Conservation (phyloP, 2,888 invertebrate species). For the Miltochrista miniata region DNA sequence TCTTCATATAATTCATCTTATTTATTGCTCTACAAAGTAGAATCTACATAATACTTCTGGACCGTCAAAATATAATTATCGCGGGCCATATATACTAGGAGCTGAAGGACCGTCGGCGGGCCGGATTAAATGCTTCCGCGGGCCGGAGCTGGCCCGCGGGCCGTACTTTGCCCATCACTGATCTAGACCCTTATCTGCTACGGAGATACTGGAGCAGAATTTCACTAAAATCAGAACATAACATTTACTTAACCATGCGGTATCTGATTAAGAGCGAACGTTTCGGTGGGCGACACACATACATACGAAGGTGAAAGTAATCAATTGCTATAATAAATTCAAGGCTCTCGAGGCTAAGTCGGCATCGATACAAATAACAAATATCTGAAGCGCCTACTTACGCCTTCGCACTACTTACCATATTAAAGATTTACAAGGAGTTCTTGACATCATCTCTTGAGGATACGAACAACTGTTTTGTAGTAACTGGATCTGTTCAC, state of each 20-base stretch:
- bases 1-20: too few species aligned
- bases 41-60: too few species aligned
- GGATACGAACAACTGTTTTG: too few species aligned
- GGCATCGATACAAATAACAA: constrained; percentile 13
- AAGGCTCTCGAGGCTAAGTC: neutral
- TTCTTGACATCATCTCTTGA: neutral
- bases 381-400: constrained; percentile 11
- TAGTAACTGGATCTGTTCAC: neutral
- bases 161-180: too few species aligned
- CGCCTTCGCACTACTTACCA: neutral
- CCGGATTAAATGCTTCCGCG: too few species aligned
- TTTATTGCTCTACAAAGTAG: too few species aligned
- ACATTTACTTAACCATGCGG: neutral
- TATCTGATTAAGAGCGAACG: neutral
- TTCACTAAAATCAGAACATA: neutral
- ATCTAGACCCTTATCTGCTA: neutral
- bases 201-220: neutral
- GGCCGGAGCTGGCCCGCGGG: too few species aligned
- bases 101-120: too few species aligned
- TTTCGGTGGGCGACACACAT: neutral
- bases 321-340: constrained; percentile 1
- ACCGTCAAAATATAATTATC: too few species aligned
- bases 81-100: too few species aligned
- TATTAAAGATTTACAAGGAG: neutral
- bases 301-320: neutral